A percentile compares a stretch with the other conserved stretches of the same genome.
Conservation (phyloP, 2,797 vertebrate species). For the Darevskia mixta region DNA sequence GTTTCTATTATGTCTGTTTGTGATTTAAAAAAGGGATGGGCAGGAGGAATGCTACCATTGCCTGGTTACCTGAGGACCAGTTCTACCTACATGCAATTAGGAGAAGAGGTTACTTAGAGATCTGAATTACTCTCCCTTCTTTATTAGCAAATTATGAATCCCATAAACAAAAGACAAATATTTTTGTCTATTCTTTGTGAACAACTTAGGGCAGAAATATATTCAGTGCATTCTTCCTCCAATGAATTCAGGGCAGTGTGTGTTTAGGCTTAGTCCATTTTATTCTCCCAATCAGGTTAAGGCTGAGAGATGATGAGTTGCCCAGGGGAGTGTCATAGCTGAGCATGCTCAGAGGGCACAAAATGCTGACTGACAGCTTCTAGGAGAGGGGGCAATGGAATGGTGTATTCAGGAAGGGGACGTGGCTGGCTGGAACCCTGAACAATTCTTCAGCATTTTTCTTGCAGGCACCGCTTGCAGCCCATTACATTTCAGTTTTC, state of each 20-base stretch:
- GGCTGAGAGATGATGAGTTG: neutral
- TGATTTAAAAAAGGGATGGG: no score
- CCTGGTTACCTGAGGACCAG: neutral
- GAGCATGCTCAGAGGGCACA: neutral
- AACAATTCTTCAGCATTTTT: neutral
- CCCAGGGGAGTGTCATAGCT: neutral
- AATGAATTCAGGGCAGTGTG: no score
- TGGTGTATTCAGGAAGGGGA: neutral
- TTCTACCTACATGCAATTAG: neutral
- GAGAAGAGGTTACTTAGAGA: neutral
- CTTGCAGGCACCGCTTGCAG: neutral
- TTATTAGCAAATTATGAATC: neutral
- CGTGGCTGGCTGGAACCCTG: neutral
- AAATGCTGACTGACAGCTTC: neutral
- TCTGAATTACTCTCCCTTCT: neutral
- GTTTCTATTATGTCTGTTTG: neutral
- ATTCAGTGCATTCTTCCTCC: neutral
- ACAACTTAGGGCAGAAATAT: neutral
- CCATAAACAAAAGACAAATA: neutral
- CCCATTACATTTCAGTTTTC: neutral
- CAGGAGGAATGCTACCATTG: neutral
- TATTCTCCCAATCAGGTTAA: neutral
- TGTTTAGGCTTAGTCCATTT: neutral
- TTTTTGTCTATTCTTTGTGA: neutral
- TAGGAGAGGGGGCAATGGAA: neutral